phyloP scores from a whole-genome alignment of 2,888 invertebrate species.

The Saturnia japonica region DNA sequence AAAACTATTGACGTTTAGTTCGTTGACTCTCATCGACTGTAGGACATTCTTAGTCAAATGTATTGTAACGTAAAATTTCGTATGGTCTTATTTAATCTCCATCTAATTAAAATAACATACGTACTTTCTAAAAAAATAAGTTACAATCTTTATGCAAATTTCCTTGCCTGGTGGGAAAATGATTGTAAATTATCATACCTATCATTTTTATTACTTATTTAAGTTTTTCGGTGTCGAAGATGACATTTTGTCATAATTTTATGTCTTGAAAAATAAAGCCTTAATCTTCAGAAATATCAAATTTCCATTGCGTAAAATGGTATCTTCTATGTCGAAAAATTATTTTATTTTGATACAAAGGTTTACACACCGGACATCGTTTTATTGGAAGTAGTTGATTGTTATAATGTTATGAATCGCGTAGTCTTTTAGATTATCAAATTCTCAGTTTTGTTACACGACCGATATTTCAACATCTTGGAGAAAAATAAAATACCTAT shows the following conservation, averaged over 20 bases:
- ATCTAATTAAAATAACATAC: not conserved
- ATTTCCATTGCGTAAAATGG: not conserved
- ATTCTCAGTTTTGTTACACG: too few species aligned
- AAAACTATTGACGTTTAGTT: constrained; percentile 12
- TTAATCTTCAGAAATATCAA: not conserved
- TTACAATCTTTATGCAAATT: not conserved
- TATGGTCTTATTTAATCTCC: not conserved
- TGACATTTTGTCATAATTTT: not conserved
- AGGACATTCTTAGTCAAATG: constrained; percentile 6
- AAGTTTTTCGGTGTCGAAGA: not conserved
- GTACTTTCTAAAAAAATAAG: not conserved
- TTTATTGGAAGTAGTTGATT: too few species aligned
- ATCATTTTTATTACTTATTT: not conserved
- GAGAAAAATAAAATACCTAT: too few species aligned
- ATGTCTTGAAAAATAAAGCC: not conserved
- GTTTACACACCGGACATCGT: too few species aligned
- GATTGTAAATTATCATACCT: too few species aligned
- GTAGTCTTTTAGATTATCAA: too few species aligned
- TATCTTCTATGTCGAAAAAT: too few species aligned
- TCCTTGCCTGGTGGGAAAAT: not conserved
- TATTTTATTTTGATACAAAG: too few species aligned
- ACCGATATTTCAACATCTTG: too few species aligned
- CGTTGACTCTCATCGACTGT: constrained; percentile 5
- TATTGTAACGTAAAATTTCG: not conserved
- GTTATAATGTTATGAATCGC: too few species aligned